Evolutionary conservation across 2,113 vertebrate species (phyloP), one percentile per base, ranked within the genome.

Genomic region (Lepus europaeus): DNA sequence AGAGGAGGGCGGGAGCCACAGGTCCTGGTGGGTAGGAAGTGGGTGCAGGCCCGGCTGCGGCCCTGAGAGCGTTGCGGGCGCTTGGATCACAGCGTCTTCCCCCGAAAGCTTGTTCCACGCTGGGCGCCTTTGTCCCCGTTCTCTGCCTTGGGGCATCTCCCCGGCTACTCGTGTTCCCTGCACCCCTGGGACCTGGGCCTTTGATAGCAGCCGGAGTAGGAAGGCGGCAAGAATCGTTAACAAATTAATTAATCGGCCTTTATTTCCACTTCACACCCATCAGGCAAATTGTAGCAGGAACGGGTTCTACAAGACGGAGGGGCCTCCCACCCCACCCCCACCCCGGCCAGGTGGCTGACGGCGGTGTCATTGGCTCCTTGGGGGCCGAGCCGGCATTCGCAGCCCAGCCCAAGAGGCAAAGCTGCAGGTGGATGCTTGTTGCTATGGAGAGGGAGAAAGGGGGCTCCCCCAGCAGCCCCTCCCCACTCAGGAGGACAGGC

Each of bases 161-260:
- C 87, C 83, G 61, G 90, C n/a, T 93, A 83, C 92, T 87, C 56
- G 31, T 61, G 45, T 45, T 45, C 66, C 72, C 82, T 56, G 87
- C 94, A 59, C 66, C 9, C 89, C 73, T 73, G 85, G 80, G 66
- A 78, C 5, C 17, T 0, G 69, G 56, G 89, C 82, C 95, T 97
- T 92, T 91, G 93, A 86, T 94, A 31, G 51, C 70, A 9, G 39
- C 12, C 0, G 56, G n/a, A 0, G 0, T 33, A 4, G 64, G 59
- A 79, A 79, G 78, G 79, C 85, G 64, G 53, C 45, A 69, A 63
- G 64, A 45, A 66, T 92, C 56, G 92, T 89, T 90, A 91, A 81
- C 93, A 89, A 74, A 91, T 96, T 91, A 92, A 97, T 84, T 95
- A 89, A 87, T 81, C 39, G 80, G 59, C 79, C 74, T 89, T 78